A percentile compares a stretch with the other conserved stretches of the same genome.
Conservation (phyloP, 2,888 invertebrate genomes). For the Euplexia lucipara region DNA sequence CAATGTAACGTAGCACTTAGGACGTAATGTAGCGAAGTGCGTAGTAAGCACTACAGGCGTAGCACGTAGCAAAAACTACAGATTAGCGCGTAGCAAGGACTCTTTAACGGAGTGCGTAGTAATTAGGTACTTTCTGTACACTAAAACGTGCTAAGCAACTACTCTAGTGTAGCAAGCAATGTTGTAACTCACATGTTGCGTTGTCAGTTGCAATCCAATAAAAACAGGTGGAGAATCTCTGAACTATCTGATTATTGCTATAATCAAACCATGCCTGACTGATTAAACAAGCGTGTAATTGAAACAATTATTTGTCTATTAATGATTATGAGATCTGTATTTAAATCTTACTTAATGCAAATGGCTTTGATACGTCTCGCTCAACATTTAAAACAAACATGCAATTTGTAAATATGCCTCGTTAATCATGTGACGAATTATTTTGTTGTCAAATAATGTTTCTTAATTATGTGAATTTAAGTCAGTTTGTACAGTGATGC, state of each 20-base stretch:
- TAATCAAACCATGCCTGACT: slow-evolving; percentile 44
- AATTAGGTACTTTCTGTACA: no score
- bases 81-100: neutral
- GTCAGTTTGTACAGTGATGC: slow-evolving; percentile 2
- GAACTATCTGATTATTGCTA: slow-evolving; percentile 20
- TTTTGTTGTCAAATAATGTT: slow-evolving; percentile 41
- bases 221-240: slow-evolving; percentile 21
- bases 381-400: slow-evolving; percentile 43
- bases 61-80: neutral
- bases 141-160: no score
- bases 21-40: neutral
- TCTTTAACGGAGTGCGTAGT: no score
- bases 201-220: neutral
- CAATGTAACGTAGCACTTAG: neutral
- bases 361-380: slow-evolving; percentile 44
- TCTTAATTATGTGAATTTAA: slow-evolving; percentile 16
- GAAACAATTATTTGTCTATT: slow-evolving; percentile 59
- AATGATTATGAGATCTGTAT: slow-evolving; percentile 62
- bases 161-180: neutral
- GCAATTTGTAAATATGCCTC: slow-evolving; percentile 36
- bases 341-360: slow-evolving; percentile 57
- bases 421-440: slow-evolving; percentile 43
- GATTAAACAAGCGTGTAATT: slow-evolving; percentile 53
- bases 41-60: neutral
- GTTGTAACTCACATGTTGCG: neutral